Conservation (phyloP, 2,888 invertebrate genomes). For the Leptogaster cylindrica region DNA sequence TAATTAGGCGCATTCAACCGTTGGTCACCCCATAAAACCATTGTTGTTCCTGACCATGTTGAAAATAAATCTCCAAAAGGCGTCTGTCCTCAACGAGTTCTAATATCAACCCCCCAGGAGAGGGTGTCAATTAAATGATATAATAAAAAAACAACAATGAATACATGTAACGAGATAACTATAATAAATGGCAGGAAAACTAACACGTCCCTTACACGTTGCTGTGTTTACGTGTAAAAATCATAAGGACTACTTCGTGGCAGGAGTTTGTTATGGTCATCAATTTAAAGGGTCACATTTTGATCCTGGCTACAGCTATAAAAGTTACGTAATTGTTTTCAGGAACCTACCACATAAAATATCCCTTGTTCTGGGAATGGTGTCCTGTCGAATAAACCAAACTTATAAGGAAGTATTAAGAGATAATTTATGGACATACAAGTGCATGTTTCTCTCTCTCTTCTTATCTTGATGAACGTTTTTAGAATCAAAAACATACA, state of each 20-base stretch:
- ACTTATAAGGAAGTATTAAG: conserved; percentile 19
- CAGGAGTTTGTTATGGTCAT: conserved; percentile 21
- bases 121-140: conserved; percentile 35
- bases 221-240: background rate
- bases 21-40: conserved; percentile 19
- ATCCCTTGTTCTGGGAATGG: conserved; percentile 34
- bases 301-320: conserved; percentile 12
- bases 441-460: conserved; percentile 1
- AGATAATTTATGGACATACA: conserved; percentile 24
- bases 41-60: conserved; percentile 13
- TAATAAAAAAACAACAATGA: conserved; percentile 30
- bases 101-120: conserved; percentile 7
- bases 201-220: conserved; percentile 32
- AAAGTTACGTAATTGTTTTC: conserved; percentile 34
- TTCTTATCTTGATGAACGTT: conserved; percentile 20
- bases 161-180: background rate
- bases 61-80: no score
- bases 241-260: conserved; percentile 19
- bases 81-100: background rate
- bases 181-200: conserved; percentile 23
- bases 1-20: conserved; percentile 20
- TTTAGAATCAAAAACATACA: background rate
- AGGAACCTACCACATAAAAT: conserved; percentile 25
- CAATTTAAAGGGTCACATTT: conserved; percentile 21
- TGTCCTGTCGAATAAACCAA: conserved; percentile 1